Conservation (phyloP, 2,113 vertebrate genomes). For the Dolichotis patagonum region DNA sequence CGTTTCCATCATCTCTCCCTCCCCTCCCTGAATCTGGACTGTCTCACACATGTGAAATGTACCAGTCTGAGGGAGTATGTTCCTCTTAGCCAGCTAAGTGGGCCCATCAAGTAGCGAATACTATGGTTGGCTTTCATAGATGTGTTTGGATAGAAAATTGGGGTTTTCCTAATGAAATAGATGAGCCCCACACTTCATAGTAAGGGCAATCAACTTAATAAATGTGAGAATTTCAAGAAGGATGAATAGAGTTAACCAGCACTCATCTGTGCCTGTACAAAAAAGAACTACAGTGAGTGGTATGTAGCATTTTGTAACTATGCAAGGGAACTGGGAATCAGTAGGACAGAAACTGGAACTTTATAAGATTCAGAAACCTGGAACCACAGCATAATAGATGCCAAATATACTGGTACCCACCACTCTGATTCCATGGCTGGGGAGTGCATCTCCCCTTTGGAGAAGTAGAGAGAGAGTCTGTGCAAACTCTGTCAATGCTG, state of each 20-base stretch:
- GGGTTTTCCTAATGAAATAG: background rate
- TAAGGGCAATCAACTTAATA: background rate
- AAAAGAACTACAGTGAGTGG: background rate
- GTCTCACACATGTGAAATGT: fast-evolving
- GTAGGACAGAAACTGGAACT: background rate
- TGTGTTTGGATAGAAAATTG: background rate
- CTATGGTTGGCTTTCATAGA: background rate
- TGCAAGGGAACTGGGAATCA: background rate
- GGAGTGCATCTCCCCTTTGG: background rate
- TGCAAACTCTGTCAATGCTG: background rate
- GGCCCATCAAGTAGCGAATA: background rate
- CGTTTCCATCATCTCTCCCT: slow-evolving; percentile 2
- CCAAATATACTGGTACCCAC: background rate
- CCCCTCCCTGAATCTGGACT: background rate
- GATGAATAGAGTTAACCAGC: background rate
- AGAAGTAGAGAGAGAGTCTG: too few species aligned
- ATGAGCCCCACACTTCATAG: background rate
- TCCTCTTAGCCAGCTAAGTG: background rate
- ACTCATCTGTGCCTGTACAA: too few species aligned
- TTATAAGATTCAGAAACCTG: background rate
- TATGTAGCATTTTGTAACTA: background rate
- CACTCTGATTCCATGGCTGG: background rate
- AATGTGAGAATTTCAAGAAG: background rate
- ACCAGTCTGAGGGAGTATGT: background rate
- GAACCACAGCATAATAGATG: background rate